A percentile compares a stretch with the other conserved stretches of the same genome.
Evolutionary conservation across 2,113 vertebrate species (phyloP).

Genomic region (Podocnemis expansa): DNA sequence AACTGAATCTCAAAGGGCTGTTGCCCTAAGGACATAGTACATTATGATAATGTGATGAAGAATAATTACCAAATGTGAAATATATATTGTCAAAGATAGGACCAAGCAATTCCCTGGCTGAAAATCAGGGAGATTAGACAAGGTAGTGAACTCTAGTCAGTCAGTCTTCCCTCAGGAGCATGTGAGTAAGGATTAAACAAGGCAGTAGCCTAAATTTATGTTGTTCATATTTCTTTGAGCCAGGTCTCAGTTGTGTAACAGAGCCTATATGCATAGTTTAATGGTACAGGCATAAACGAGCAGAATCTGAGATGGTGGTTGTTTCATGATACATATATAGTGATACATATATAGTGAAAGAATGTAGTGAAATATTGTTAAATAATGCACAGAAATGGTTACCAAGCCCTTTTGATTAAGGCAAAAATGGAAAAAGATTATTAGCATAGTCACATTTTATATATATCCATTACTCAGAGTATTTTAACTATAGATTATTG

Average conservation of each 20-base stretch:
- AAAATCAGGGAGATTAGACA: conserved; percentile 48
- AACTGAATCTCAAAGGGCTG: conserved; percentile 62
- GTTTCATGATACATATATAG: not conserved
- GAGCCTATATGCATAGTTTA: not conserved
- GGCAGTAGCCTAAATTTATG: not conserved
- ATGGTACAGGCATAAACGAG: not conserved
- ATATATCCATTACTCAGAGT: not conserved
- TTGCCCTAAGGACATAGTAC: conserved; percentile 62
- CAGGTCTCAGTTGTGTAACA: not conserved
- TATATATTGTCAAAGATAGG: conserved; percentile 57
- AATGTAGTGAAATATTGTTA: not conserved
- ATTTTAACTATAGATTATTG: not conserved
- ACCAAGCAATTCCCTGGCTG: conserved; percentile 42
- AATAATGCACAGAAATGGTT: not conserved
- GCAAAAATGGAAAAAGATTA: not conserved
- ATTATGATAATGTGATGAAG: conserved; percentile 73
- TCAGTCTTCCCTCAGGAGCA: not conserved
- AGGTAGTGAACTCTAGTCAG: conserved; percentile 18
- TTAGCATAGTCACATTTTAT: not conserved
- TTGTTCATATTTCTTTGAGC: not conserved
- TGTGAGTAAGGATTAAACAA: not conserved
- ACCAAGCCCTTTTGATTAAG: not conserved
- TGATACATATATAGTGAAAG: not conserved
- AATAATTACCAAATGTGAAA: conserved; percentile 73
- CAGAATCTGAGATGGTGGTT: not conserved